Evolutionary conservation across 2,797 vertebrate genomes (phyloP).

Genomic region (Brotula barbata): DNA sequence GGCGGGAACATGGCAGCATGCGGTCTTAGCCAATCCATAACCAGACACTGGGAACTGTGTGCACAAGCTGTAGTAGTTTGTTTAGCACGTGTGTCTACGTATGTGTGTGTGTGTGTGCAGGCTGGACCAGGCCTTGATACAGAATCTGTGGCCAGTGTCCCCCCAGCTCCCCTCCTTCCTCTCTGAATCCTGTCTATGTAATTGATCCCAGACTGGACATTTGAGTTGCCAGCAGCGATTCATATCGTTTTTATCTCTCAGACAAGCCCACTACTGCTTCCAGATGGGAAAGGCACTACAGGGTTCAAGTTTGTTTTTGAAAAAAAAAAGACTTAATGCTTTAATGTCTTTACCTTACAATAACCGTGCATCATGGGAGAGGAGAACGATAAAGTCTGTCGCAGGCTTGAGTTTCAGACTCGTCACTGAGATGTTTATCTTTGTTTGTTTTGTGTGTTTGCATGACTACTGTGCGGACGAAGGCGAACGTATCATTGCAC

Average conservation of each 20-base stretch:
- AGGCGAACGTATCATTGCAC: slow-evolving; percentile 35
- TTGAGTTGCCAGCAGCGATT: slow-evolving; percentile 81
- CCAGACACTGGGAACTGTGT: slow-evolving; percentile 58
- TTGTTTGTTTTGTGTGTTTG: slow-evolving; percentile 50
- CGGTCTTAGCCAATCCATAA: slow-evolving; percentile 58
- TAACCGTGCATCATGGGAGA: slow-evolving; percentile 29
- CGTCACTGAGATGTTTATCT: slow-evolving; percentile 49
- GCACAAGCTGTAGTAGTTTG: slow-evolving; percentile 56
- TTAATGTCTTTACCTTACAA: slow-evolving; percentile 76
- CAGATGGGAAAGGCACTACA: slow-evolving; percentile 78
- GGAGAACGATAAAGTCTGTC: slow-evolving; percentile 5
- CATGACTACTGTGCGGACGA: slow-evolving; percentile 55
- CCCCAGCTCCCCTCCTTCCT: slow-evolving; percentile 21
- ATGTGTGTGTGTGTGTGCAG: slow-evolving; percentile 38
- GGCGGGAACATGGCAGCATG: slow-evolving; percentile 56
- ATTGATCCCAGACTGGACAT: slow-evolving; percentile 84
- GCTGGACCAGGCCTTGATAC: slow-evolving; percentile 59
- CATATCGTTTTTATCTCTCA: slow-evolving; percentile 83
- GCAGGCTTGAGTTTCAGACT: slow-evolving; percentile 27
- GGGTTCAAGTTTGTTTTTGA: slow-evolving; percentile 76
- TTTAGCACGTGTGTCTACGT: slow-evolving; percentile 49
- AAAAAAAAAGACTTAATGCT: slow-evolving; percentile 71
- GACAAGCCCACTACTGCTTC: slow-evolving; percentile 80
- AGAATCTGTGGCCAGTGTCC: slow-evolving; percentile 36
- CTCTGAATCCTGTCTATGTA: slow-evolving; percentile 76